A percentile compares a stretch with the other conserved stretches of the same genome.
Conservation (phyloP, 2,797 vertebrate species). For the Aldrovandia affinis region DNA sequence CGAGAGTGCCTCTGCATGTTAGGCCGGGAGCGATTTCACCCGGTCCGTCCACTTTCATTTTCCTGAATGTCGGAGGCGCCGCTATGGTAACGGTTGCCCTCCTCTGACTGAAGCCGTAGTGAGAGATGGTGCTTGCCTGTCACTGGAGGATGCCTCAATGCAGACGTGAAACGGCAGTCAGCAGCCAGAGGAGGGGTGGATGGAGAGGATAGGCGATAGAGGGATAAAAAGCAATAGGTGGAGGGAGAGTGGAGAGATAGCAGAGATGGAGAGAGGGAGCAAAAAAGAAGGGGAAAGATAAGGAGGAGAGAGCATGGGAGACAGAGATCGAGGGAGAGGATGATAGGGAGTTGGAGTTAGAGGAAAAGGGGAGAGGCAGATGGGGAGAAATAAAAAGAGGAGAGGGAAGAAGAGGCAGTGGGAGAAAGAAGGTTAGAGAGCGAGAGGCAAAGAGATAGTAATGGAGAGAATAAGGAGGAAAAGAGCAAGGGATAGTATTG, state of each 20-base stretch:
- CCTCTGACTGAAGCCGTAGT: too few relatives aligned
- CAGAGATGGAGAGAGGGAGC: not conserved
- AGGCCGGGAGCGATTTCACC: not conserved
- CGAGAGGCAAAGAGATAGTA: not conserved
- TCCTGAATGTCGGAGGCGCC: conserved; percentile 17
- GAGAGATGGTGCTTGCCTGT: too few relatives aligned
- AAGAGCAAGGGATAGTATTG: not conserved
- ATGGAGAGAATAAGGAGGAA: not conserved
- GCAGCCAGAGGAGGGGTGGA: not conserved
- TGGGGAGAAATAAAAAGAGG: too few relatives aligned
- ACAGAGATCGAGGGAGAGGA: not conserved
- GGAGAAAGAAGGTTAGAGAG: not conserved
- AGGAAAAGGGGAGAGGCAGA: too few relatives aligned
- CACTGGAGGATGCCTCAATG: too few relatives aligned
- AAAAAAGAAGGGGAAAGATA: not conserved
- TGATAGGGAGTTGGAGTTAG: not conserved
- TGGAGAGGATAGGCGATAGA: not conserved
- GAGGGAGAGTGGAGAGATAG: not conserved
- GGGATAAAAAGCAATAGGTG: not conserved
- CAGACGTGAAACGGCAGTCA: too few relatives aligned
- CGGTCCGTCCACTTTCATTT: not conserved
- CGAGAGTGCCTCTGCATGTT: conserved; percentile 33
- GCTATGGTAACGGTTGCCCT: too few relatives aligned
- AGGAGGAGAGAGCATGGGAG: not conserved
- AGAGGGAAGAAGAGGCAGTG: not conserved